Evolutionary conservation across 2,888 invertebrate species (phyloP).

Genomic region (Synergus japonicus): DNA sequence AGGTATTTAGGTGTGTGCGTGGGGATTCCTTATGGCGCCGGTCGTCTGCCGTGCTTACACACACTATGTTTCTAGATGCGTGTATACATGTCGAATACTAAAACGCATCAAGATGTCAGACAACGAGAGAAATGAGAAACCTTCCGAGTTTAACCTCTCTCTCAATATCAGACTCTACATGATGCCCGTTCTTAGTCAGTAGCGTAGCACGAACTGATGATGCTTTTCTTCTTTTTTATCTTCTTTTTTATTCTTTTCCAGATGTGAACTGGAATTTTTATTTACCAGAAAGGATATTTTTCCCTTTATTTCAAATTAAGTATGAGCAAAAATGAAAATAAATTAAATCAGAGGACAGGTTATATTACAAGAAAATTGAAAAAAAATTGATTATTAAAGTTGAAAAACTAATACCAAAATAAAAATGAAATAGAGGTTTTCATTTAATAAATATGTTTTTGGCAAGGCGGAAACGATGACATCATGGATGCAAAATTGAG

Average conservation of each 20-base stretch:
- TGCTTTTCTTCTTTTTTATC: not conserved
- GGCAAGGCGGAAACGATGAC: not conserved
- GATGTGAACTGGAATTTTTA: not conserved
- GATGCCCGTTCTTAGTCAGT: not conserved
- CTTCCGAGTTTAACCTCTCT: conserved; percentile 27
- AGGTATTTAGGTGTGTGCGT: conserved; percentile 57
- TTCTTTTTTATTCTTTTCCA: no score
- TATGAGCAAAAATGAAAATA: no score
- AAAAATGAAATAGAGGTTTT: no score
- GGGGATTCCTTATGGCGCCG: conserved; percentile 69
- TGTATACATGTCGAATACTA: conserved; percentile 8
- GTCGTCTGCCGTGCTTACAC: conserved; percentile 61
- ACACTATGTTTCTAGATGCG: conserved; percentile 33
- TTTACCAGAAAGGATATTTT: not conserved
- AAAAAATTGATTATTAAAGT: no score
- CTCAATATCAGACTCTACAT: conserved; percentile 14
- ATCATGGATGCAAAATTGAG: not conserved
- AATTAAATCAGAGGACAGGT: no score
- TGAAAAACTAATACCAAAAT: no score
- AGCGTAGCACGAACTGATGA: conserved; percentile 29
- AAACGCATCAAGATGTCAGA: not conserved
- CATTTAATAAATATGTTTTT: not conserved
- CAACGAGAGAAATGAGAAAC: conserved; percentile 35
- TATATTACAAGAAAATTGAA: no score
- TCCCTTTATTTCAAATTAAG: not conserved